Base-by-base conservation (phyloP, 2,888 invertebrate genomes). In the Octonoba sinensis region DNA sequence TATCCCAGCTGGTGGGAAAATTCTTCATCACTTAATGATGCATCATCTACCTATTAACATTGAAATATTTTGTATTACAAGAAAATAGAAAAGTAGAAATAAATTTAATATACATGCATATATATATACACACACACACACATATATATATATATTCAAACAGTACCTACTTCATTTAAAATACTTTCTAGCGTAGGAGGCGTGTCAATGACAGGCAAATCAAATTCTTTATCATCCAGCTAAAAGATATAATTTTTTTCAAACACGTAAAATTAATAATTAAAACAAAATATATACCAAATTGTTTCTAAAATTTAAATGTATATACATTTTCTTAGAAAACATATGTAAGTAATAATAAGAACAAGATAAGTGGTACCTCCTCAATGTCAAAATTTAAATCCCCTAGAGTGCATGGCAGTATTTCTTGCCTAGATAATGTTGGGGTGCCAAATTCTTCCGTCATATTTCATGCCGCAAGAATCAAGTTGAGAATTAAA, bases 151-250 rank as follows among this genome's bases (percentile, higher is more conserved):
- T n/a, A 47, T 47, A 47, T 54, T 15, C 18, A 12, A 54, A 16
- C 8, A 11, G 44, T 8, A 71, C 72, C 51, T 46, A 90, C 89
- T 87, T 94, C 94, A 89, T 93, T 94, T 64, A 95, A 89, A 86
- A 95, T 93, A 87, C 94, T 94, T 88, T 95, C 95, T 86, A 95
- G 89, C 0, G 95, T 93, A 18, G 94, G 95, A 84, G 93, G 90
- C 85, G 92, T 91, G 81, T 92, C 93, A 76, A 93, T 91, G n/a
- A 93, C 91, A 62, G 94, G 93, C 87, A 95, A 92, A 85, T 93
- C 93, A 89, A 93, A 95, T 88, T 95, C 95, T 66, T 91, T 91
- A 90, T 94, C 94, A 88, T 95, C 94, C 85, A 95, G 89, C 94
- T 94, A 86, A 49, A 18, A 51, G 0, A 3, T 13, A 36, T 1